Percentiles rank a stretch among this genome's conserved stretches.
Evolutionary conservation across 2,797 vertebrate species (phyloP).

Genomic region (Urophycis tenuis): DNA sequence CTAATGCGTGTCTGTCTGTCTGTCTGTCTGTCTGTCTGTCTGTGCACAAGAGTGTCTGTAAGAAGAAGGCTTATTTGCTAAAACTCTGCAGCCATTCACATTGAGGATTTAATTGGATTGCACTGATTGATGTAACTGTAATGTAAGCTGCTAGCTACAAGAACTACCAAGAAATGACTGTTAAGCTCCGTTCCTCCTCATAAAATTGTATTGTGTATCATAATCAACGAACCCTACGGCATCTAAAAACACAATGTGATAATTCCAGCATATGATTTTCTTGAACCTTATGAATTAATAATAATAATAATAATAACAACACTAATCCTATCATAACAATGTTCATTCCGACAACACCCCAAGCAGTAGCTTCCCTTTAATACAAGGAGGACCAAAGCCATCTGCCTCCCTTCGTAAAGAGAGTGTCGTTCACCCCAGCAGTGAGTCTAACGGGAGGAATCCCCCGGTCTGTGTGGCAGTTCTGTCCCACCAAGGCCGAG

Average conservation of each 20-base stretch:
- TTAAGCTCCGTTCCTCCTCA: not conserved
- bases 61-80: not conserved
- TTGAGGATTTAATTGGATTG: not conserved
- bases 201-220: not conserved
- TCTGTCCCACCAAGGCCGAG: conserved; percentile 93
- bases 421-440: not conserved
- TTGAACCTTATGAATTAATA: not conserved
- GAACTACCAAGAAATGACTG: not conserved
- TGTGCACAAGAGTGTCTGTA: not conserved
- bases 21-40: no score
- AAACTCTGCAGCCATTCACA: not conserved
- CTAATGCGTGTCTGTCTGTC: not conserved
- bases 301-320: no score
- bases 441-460: conserved; percentile 12
- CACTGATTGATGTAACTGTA: not conserved
- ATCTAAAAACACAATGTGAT: not conserved
- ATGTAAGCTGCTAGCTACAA: not conserved
- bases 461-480: conserved; percentile 66
- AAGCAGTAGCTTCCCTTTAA: not conserved
- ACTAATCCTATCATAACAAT: not conserved
- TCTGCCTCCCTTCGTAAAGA: not conserved
- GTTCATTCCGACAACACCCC: not conserved
- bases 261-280: not conserved
- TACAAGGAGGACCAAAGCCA: not conserved
- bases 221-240: not conserved